Conservation (phyloP, 2,113 vertebrate genomes). For the Heterocephalus glaber region DNA sequence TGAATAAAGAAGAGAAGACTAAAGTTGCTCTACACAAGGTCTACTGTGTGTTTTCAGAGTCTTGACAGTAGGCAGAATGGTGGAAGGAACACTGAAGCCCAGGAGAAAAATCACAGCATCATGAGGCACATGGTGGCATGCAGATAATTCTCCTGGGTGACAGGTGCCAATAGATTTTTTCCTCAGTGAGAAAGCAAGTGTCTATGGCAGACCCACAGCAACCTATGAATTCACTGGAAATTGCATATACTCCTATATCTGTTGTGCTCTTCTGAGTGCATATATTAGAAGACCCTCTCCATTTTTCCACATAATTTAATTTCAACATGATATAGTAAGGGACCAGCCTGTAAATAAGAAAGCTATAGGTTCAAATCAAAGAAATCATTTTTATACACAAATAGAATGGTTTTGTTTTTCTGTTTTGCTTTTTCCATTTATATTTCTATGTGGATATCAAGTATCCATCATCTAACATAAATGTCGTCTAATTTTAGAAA, state of each 20-base stretch:
- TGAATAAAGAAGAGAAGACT: neutral
- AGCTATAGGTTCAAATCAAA: neutral
- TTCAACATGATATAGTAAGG: neutral
- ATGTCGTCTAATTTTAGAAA: slow-evolving; percentile 42
- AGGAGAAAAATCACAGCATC: neutral
- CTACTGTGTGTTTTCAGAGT: neutral
- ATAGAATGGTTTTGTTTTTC: neutral
- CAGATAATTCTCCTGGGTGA: neutral
- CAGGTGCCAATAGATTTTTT: neutral
- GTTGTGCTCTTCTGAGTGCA: neutral
- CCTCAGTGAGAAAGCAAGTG: neutral
- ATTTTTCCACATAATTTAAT: neutral
- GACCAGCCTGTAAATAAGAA: neutral
- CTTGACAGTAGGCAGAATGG: neutral
- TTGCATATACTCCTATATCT: neutral
- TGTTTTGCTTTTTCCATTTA: neutral
- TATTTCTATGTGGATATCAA: neutral
- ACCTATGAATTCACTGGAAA: neutral
- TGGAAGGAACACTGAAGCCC: neutral
- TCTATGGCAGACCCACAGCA: neutral
- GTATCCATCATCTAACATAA: neutral
- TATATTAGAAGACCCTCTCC: neutral
- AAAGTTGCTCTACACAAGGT: neutral
- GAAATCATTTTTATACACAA: neutral
- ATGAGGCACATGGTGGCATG: neutral